phyloP scores from a whole-genome alignment of 2,888 invertebrate species.

The Hylaea fasciaria region DNA sequence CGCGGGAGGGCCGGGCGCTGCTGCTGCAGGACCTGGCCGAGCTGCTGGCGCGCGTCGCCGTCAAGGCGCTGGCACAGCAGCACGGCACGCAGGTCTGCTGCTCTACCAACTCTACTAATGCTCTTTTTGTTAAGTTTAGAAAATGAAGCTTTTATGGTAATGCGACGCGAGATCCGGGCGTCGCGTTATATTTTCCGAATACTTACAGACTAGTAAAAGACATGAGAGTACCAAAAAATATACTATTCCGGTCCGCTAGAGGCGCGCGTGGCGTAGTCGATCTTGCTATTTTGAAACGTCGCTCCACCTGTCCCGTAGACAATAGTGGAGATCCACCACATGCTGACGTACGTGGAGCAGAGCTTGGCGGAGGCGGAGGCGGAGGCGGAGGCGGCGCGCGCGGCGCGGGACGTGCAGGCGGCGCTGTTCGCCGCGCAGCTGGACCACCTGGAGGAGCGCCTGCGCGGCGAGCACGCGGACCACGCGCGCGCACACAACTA shows the following conservation, averaged over 20 bases:
- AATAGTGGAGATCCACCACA: conserved; percentile 84
- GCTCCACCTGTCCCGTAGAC: conserved; percentile 54
- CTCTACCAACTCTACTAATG: too few relatives aligned
- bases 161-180: too few relatives aligned
- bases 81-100: conserved; percentile 67
- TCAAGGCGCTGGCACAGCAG: conserved; percentile 62
- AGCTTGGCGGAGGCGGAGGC: conserved; percentile 58
- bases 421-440: conserved; percentile 83
- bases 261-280: background rate
- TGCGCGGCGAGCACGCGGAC: conserved; percentile 56
- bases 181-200: too few relatives aligned
- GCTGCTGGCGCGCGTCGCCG: conserved; percentile 62
- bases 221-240: too few relatives aligned
- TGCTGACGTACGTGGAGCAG: conserved; percentile 79
- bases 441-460: conserved; percentile 75
- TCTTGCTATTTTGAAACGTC: background rate
- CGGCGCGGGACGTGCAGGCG: conserved; percentile 80
- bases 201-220: too few relatives aligned
- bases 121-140: too few relatives aligned
- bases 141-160: too few relatives aligned
- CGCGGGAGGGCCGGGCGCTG: conserved; percentile 62
- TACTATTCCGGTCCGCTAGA: too few relatives aligned
- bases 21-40: conserved; percentile 65
- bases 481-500: conserved; percentile 58
- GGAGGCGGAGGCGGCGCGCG: conserved; percentile 56